phyloP scores from a whole-genome alignment of 2,797 vertebrate species.

The Esox masquinongy region DNA sequence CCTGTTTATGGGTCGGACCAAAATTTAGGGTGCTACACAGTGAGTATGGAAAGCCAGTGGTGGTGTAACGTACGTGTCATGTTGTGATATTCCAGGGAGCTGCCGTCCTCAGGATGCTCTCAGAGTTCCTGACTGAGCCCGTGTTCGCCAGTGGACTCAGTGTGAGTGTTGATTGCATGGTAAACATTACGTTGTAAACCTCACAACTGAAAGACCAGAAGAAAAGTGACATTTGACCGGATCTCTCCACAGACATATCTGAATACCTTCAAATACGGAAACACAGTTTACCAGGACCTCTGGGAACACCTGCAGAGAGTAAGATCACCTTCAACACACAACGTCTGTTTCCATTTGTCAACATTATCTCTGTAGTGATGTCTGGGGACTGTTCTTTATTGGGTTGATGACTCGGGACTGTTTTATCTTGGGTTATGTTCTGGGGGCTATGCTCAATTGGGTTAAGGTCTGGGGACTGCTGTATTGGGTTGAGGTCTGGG shows the following conservation, averaged over 20 bases:
- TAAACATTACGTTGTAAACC: too few relatives aligned
- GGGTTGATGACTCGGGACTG: too few relatives aligned
- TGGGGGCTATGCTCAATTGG: too few relatives aligned
- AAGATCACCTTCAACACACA: constrained; percentile 12
- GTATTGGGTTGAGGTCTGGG: too few relatives aligned
- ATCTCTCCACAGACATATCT: constrained; percentile 81
- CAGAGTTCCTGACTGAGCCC: constrained; percentile 77
- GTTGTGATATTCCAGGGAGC: constrained; percentile 71
- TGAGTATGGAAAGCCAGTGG: neutral
- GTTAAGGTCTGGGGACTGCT: too few relatives aligned
- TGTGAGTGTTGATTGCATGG: constrained; percentile 65
- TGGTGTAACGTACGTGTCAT: neutral
- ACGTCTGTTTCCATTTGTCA: too few relatives aligned
- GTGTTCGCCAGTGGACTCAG: constrained; percentile 79
- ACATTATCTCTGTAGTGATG: too few relatives aligned
- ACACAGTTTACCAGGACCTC: constrained; percentile 79
- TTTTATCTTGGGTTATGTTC: too few relatives aligned
- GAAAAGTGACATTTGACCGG: neutral
- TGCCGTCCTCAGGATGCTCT: constrained; percentile 87
- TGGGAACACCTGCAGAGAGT: constrained; percentile 82
- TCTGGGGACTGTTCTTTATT: too few relatives aligned
- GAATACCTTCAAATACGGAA: constrained; percentile 71
- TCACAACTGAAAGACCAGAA: neutral
- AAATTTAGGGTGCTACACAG: too few relatives aligned
- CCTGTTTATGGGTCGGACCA: too few relatives aligned